These are phyloP conservation scores for Hermetia illucens DNA, from an alignment of 1,140 invertebrate genomes.

Conservation along the genomic window DNA sequence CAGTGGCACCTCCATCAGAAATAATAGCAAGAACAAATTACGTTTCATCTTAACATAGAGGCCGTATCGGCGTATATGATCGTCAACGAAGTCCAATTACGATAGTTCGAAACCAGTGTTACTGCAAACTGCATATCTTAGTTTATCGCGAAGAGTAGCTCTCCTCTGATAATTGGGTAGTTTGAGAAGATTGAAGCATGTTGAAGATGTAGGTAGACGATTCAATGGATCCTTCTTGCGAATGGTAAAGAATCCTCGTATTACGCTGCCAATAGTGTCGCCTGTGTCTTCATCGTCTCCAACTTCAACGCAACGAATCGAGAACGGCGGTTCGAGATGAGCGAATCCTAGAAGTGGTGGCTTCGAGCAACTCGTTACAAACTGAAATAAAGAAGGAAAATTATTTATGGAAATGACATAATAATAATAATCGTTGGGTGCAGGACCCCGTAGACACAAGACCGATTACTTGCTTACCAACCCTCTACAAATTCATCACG, in stretches of 20 bases:
- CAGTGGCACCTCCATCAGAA: too few relatives aligned
- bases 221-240: constrained; percentile 90
- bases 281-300: constrained; percentile 92
- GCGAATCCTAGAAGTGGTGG: constrained; percentile 95
- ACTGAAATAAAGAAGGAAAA: constrained; percentile 43
- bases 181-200: constrained; percentile 98
- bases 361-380: constrained; percentile 94
- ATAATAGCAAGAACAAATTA: too few relatives aligned
- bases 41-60: too few relatives aligned
- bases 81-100: constrained; percentile 32
- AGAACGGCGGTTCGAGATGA: constrained; percentile 95
- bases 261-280: constrained; percentile 60
- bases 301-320: constrained; percentile 97
- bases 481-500: too few relatives aligned
- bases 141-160: constrained; percentile 84
- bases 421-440: too few relatives aligned
- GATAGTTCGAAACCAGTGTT: constrained; percentile 98
- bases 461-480: too few relatives aligned
- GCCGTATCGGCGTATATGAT: too few relatives aligned
- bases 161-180: constrained; percentile 98
- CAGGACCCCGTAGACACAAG: too few relatives aligned
- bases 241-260: constrained; percentile 96
- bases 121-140: constrained; percentile 92
- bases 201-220: constrained; percentile 93
- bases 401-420: not conserved